Base-by-base conservation (phyloP, 2,113 vertebrate species). In the Phylloscopus trochilus region DNA sequence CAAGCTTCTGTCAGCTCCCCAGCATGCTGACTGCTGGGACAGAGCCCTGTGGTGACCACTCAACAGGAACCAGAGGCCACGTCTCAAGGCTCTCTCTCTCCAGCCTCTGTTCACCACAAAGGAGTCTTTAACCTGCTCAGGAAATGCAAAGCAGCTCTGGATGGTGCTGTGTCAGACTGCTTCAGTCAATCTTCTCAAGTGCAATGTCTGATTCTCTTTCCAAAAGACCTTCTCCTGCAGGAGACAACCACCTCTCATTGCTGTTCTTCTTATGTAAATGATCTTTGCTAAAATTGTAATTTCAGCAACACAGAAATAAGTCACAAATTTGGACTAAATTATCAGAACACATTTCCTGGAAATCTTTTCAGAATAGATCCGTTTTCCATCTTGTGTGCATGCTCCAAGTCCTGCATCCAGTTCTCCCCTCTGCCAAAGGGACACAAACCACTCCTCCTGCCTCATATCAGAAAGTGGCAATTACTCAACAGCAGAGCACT, bases 391-490 rank as follows among this genome's bases (percentile, higher is more conserved):
- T 33, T 30, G 39, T 33, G 24, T 22, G 10, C 13, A n/a, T 9
- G 56, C n/a, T 66, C n/a, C 18, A 43, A 82, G 33, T 43, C 84
- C 64, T 78, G 52, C 33, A 74, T 27, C 15, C 87, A 84, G 6
- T 9, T 67, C 12, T 78, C 17, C 31, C 5, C 37, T 69, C 59
- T 83, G 68, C 28, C 51, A 37, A 20, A 62, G 33, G 68, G 33
- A 74, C 15, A 33, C 22, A 67, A 92, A 91, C 4, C 55, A 39
- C 5, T 39, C 55, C 30, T 84, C 15, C 55, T 51, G 20, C 44
- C n/a, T 89, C 63, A 10, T 6, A 22, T 0, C 8, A 82, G 44
- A 75, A 24, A 0, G 0, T 1, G 3, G 22, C 39, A 59, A 51
- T 44, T 9, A 67, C 31, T n/a, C 31, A 49, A 56, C 21, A 35